Base-by-base conservation (phyloP, 1,140 invertebrate species). In the Bilobella aurantiaca region DNA sequence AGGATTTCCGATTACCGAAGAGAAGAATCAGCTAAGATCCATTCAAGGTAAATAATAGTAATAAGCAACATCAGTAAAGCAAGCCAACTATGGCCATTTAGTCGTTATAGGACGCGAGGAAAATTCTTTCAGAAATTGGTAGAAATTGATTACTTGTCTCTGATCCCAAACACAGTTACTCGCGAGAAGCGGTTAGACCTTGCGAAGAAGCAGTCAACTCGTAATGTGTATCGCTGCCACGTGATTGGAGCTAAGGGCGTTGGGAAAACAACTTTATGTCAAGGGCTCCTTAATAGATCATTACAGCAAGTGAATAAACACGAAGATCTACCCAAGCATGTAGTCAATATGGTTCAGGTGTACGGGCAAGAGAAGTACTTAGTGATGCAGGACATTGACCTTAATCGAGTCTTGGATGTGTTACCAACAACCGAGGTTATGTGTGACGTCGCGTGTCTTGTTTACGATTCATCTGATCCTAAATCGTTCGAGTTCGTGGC, bases 401-500 rank as follows among this genome's bases (percentile, higher is more conserved):
- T 96, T 23, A 81, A 86, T 57, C 88, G 90, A 66, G 86, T 93
- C 62, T 87, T 91, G 49, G 93, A 96, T 80, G 87, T 90, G 63
- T 80, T 98, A 69, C 86, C 88, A 70, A 90, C 92, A 3, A 84
- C 88, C 74, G 93, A 98, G 80, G 88, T 96, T 28, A 87, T 90
- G 71, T 98, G 96, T 80, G 96, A 99, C 80, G 96, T 97, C n/a
- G 93, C 93, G 28, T 97, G 95, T 78, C 83, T 99, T 42, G 86
- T 98, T n/a, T 99, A 96, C 77, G 95, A 98, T 80, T 82, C 87
- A 12, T 90, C 87, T 57, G 90, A 96, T 78, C 85, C 89, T 27
- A 87, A 89, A 75, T 96, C 93, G 0, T 99, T 99, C 80, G 93
- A 97, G 80, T 98, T 93, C 75, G 88, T 95, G 75, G 95, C 96